Evolutionary conservation across 2,797 vertebrate species (phyloP).

Genomic region (Myotis findleyi): DNA sequence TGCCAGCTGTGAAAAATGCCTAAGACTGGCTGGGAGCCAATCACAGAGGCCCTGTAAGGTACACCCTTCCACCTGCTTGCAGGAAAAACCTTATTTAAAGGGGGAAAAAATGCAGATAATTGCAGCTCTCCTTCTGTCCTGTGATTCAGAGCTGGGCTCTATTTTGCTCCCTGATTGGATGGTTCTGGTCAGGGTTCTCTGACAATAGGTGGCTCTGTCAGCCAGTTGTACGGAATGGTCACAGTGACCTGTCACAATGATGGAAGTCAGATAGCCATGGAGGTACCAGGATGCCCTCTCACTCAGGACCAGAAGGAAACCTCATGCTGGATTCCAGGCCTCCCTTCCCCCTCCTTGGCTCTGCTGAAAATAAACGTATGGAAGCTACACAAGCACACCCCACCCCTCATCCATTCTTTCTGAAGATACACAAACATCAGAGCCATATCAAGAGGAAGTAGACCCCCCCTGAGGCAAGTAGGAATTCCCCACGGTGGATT

Average conservation of each 20-base stretch:
- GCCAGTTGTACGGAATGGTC: conserved; percentile 16
- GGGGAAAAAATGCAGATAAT: conserved; percentile 43
- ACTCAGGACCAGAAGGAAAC: background rate
- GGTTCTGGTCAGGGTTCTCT: conserved; percentile 46
- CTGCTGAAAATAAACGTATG: background rate
- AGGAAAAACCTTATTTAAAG: conserved; percentile 75
- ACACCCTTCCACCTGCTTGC: conserved; percentile 74
- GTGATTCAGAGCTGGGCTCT: background rate
- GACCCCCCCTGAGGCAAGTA: background rate
- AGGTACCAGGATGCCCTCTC: background rate
- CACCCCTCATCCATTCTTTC: background rate
- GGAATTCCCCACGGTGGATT: background rate
- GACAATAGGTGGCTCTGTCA: background rate
- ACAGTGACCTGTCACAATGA: background rate
- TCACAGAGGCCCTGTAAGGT: conserved; percentile 78
- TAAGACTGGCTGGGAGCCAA: conserved; percentile 85
- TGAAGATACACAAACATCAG: background rate
- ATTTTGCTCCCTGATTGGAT: conserved; percentile 50
- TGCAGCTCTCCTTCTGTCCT: background rate
- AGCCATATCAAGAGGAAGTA: background rate
- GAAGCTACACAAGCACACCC: background rate
- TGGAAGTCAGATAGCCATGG: background rate
- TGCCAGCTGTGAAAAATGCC: conserved; percentile 88
- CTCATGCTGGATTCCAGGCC: background rate
- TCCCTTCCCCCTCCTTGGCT: background rate